A percentile compares a stretch with the other conserved stretches of the same genome.
These are phyloP conservation scores for Alectoris magna DNA, from an alignment of 2,797 vertebrate species.

Conservation along the genomic window DNA sequence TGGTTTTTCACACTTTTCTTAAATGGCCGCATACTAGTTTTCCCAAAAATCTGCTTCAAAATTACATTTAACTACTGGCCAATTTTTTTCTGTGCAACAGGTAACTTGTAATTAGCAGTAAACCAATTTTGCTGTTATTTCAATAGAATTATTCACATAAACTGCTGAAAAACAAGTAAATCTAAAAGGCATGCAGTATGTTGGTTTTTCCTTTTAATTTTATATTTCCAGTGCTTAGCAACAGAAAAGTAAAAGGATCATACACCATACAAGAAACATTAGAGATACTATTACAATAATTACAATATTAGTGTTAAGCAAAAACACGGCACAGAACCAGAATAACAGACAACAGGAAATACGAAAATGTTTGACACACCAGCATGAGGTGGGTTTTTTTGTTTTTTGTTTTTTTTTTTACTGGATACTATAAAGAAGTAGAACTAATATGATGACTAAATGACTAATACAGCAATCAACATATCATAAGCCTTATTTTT, in stretches of 20 bases:
- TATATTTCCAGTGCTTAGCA: background rate
- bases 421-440: background rate
- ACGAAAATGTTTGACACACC: background rate
- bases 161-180: background rate
- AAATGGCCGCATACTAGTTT: background rate
- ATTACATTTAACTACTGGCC: background rate
- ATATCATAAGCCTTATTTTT: background rate
- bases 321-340: rapidly evolving
- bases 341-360: background rate
- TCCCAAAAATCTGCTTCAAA: background rate
- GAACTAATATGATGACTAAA: background rate
- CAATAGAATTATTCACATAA: background rate
- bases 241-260: background rate
- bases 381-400: background rate
- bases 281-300: background rate
- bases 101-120: background rate
- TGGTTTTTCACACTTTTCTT: background rate
- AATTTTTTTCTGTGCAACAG: background rate
- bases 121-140: background rate
- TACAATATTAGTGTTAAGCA: background rate
- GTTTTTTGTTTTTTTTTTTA: background rate
- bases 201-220: background rate
- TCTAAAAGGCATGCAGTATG: background rate
- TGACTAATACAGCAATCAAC: background rate
- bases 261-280: background rate